phyloP scores from a whole-genome alignment of 2,888 invertebrate genomes.

The Stenodema calcarata region DNA sequence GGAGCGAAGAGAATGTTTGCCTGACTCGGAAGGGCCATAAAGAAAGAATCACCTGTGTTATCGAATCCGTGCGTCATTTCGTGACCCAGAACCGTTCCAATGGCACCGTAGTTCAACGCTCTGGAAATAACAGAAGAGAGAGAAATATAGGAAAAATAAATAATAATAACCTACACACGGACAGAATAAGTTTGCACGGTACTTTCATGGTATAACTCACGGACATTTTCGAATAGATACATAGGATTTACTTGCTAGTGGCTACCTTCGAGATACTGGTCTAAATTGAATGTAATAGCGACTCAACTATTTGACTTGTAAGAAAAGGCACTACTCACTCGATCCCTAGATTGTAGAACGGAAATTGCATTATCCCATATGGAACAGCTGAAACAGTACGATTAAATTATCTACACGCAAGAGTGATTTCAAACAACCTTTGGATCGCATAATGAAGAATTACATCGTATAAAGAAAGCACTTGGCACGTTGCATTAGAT shows the following conservation, averaged over 20 bases:
- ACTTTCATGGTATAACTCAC: too few relatives aligned
- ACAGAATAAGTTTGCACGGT: too few relatives aligned
- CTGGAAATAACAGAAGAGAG: conserved; percentile 63
- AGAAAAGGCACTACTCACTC: conserved; percentile 65
- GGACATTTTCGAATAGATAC: too few relatives aligned
- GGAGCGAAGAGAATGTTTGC: neutral
- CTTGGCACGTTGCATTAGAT: too few relatives aligned
- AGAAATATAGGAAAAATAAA: too few relatives aligned
- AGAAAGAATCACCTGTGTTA: conserved; percentile 62
- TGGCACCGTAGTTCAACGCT: conserved; percentile 81
- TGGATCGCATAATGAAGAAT: conserved; percentile 67
- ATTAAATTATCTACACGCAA: neutral
- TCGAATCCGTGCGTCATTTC: conserved; percentile 71
- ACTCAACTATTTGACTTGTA: neutral
- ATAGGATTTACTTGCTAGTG: too few relatives aligned
- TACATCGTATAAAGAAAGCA: too few relatives aligned
- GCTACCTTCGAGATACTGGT: too few relatives aligned
- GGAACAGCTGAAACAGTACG: conserved; percentile 51
- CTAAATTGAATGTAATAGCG: too few relatives aligned
- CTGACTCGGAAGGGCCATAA: neutral
- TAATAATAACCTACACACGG: too few relatives aligned
- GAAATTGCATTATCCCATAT: conserved; percentile 60
- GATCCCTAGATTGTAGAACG: conserved; percentile 80
- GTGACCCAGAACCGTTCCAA: conserved; percentile 80
- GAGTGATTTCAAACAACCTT: too few relatives aligned